Evolutionary conservation across 2,113 vertebrate species (phyloP).

Genomic region (Coturnix japonica): DNA sequence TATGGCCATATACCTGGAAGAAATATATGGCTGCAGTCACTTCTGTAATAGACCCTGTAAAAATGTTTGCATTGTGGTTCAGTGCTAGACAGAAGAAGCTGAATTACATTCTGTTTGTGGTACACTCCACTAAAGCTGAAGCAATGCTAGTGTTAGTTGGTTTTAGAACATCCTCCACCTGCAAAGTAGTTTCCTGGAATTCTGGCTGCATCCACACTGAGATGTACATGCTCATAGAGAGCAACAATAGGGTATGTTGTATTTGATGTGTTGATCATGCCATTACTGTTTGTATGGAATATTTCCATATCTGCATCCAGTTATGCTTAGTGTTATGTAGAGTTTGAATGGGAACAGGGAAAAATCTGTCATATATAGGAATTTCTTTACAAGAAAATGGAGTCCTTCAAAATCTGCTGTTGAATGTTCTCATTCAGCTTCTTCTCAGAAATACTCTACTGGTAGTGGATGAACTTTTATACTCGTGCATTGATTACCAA

Average conservation of each 20-base stretch:
- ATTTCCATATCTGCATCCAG: not conserved
- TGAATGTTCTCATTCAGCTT: not conserved
- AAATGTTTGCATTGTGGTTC: not conserved
- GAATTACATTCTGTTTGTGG: not conserved
- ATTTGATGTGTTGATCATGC: not conserved
- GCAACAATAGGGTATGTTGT: not conserved
- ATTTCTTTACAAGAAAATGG: not conserved
- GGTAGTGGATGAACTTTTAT: not conserved
- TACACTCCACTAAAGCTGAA: not conserved
- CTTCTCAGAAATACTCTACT: not conserved
- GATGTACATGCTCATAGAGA: not conserved
- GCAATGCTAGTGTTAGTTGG: not conserved
- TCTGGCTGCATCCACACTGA: not conserved
- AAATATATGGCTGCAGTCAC: not conserved
- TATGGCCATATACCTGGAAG: not conserved
- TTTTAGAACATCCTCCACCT: not conserved
- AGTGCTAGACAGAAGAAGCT: not conserved
- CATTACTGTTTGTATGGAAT: not conserved
- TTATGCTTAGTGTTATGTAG: not conserved
- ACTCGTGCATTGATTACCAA: not conserved
- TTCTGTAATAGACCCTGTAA: not conserved
- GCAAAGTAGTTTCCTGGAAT: not conserved
- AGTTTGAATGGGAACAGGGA: not conserved
- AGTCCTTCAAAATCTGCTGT: not conserved
- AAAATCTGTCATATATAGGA: fast-evolving